A percentile compares a stretch with the other conserved stretches of the same genome.
Conservation (phyloP, 1,140 invertebrate genomes). For the Yoshiicerus persimilis region DNA sequence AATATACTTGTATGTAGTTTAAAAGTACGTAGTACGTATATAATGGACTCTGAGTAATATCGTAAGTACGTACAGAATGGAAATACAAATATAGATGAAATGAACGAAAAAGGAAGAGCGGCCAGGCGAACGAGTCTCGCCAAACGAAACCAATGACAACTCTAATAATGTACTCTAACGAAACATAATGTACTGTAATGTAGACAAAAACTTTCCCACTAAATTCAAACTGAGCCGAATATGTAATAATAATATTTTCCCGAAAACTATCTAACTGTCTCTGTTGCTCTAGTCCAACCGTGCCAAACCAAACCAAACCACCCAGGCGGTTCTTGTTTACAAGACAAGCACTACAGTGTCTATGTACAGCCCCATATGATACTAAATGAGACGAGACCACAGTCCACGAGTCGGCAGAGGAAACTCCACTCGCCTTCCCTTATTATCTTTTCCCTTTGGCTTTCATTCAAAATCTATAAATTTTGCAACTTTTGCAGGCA, state of each 20-base stretch:
- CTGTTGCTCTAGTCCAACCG: not conserved
- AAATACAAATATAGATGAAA: not conserved
- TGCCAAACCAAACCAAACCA: not conserved
- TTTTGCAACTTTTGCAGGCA: not conserved
- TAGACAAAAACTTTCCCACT: slow-evolving; percentile 16
- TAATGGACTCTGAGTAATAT: not conserved
- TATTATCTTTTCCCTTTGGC: not conserved
- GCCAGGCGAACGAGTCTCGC: not conserved
- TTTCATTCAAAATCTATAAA: slow-evolving; percentile 22
- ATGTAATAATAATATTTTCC: slow-evolving; percentile 22
- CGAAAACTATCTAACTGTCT: slow-evolving; percentile 16
- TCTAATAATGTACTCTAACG: slow-evolving; percentile 14
- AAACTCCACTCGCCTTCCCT: not conserved
- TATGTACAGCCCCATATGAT: not conserved
- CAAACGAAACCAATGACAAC: slow-evolving; percentile 8
- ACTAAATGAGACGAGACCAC: not conserved
- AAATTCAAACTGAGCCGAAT: slow-evolving; percentile 19
- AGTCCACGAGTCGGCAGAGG: not conserved
- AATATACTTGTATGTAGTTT: not conserved
- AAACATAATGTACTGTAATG: slow-evolving; percentile 11
- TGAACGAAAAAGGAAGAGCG: not conserved
- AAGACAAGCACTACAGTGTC: not conserved
- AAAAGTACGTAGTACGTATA: not conserved
- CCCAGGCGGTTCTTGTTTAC: not conserved
- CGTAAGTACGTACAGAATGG: not conserved